Evolutionary conservation across 2,113 vertebrate genomes (phyloP), one percentile per base, ranked within the genome.

Genomic region (Elgaria multicarinata): DNA sequence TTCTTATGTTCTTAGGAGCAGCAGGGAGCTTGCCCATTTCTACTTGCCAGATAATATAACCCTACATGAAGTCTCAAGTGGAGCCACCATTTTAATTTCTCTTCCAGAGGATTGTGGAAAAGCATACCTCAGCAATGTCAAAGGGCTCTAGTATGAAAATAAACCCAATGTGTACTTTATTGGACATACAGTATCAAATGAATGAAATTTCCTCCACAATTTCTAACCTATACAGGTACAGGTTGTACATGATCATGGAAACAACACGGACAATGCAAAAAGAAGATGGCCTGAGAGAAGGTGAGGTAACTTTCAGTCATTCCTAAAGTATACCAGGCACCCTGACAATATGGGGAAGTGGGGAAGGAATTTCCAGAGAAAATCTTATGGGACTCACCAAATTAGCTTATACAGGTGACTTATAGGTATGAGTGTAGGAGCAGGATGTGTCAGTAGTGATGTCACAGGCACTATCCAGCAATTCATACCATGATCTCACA

Each of bases 271-370:
- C 69, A 79, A 39, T n/a, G 10, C 86, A 79, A 69, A 80, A 79
- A 36, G 42, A 36, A 69, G 50, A 53, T 50, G 24, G 7, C 2
- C 33, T 3, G 86, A 46, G 24, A 67, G 62, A n/a, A 87, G 86
- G 86, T 87, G 33, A 87, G 75, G 33, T 31, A 79, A 50, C 31
- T 79, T 77, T 87, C 66, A 77, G 33, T 50, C 85, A 66, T 62
- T 78, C 58, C 39, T 77, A 9, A 66, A 24, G 55, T 50, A 77
- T 22, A 13, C 16, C 55, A 62, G 62, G 39, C 39, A 77, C 36
- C 24, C 62, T 58, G 14, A 22, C 31, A 20, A 22, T 0, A 33
- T 53, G 24, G 42, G 39, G 44, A 4, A 8, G 55, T 24, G 2
- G 75, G 22, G 22, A 84, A 42, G 9, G 55, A 87, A 78, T 46